A percentile compares a stretch with the other conserved stretches of the same genome.
Evolutionary conservation across 2,113 vertebrate genomes (phyloP).

Genomic region (Ammodytes marinus): DNA sequence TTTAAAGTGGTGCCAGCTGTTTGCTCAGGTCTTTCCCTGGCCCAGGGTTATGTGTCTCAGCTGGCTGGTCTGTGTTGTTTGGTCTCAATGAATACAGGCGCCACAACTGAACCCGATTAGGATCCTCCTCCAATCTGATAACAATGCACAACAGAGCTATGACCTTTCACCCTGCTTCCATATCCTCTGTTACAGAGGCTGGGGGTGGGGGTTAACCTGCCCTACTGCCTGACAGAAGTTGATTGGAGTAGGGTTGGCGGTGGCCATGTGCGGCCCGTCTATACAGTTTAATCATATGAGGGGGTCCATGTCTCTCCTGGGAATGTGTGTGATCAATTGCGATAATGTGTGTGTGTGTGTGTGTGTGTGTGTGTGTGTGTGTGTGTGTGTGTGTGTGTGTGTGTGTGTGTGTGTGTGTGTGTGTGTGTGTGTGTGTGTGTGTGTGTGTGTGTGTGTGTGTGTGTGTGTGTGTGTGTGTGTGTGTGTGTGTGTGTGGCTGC

Average conservation of each 20-base stretch:
- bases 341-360: slow-evolving; percentile 19
- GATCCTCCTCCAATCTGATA: slow-evolving; percentile 68
- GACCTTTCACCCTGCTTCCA: slow-evolving; percentile 67
- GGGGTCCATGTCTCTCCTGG: slow-evolving; percentile 21
- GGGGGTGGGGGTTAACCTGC: neutral
- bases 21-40: slow-evolving; percentile 40
- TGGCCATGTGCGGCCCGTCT: slow-evolving; percentile 11
- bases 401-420: slow-evolving; percentile 16
- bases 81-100: slow-evolving; percentile 57
- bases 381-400: slow-evolving; percentile 14
- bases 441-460: slow-evolving; percentile 11
- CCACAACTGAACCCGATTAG: slow-evolving; percentile 62
- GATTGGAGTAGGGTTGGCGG: slow-evolving; percentile 12
- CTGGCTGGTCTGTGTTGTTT: slow-evolving; percentile 59
- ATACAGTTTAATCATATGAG: slow-evolving; percentile 37
- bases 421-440: slow-evolving; percentile 15
- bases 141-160: slow-evolving; percentile 47
- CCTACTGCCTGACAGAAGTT: slow-evolving; percentile 40
- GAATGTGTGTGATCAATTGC: slow-evolving; percentile 11
- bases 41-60: slow-evolving; percentile 64
- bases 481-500: slow-evolving; percentile 6
- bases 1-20: slow-evolving; percentile 55
- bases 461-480: slow-evolving; percentile 11
- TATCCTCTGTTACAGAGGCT: slow-evolving; percentile 36
- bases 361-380: slow-evolving; percentile 14